A percentile compares a stretch with the other conserved stretches of the same genome.
phyloP scores from a whole-genome alignment of 2,797 vertebrate genomes.

The Lepilemur ruficaudatus region DNA sequence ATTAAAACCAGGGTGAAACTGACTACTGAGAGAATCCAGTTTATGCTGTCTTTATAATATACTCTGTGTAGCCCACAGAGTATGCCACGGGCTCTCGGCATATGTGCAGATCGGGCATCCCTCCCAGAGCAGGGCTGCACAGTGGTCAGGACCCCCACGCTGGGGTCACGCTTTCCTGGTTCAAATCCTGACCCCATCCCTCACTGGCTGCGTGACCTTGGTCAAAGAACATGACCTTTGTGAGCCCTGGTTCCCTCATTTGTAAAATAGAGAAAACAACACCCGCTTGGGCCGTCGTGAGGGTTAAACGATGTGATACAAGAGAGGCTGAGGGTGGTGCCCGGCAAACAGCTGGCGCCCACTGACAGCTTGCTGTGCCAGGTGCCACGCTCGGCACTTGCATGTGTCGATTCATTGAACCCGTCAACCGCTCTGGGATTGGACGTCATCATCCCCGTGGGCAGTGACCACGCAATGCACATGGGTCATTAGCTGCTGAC shows the following conservation, averaged over 20 bases:
- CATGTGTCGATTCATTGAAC: accelerated
- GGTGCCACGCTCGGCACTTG: accelerated
- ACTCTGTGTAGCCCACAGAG: accelerated
- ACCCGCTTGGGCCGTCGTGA: not conserved
- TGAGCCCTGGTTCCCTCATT: not conserved
- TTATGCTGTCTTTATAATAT: accelerated
- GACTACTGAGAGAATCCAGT: not conserved
- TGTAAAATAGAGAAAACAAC: not conserved
- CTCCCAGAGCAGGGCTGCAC: accelerated
- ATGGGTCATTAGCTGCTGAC: accelerated
- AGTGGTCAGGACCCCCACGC: not conserved
- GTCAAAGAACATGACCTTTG: not conserved
- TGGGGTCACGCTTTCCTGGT: accelerated
- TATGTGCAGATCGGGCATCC: accelerated
- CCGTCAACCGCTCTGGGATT: accelerated
- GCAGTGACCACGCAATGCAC: not conserved
- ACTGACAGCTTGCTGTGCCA: accelerated
- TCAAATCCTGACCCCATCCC: not conserved
- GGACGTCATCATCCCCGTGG: not conserved
- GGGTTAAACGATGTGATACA: accelerated
- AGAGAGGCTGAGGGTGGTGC: not conserved
- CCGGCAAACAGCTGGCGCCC: not conserved
- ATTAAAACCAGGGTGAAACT: not conserved
- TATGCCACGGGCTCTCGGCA: not conserved
- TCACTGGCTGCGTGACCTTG: not conserved